Conservation (phyloP, 2,113 vertebrate species). For the Nanorana parkeri region DNA sequence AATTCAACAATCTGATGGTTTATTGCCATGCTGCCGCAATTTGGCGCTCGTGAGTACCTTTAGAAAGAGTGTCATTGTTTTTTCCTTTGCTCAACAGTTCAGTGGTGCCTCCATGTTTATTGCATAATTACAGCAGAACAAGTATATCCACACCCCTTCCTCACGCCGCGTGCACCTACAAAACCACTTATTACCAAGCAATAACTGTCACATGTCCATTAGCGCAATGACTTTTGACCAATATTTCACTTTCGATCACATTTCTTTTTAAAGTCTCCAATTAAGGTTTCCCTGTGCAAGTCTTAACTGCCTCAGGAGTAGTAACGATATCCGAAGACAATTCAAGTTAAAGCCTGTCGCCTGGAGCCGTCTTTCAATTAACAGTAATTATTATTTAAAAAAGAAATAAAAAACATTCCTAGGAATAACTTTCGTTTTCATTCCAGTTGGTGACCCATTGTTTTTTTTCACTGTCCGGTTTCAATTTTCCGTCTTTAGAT, state of each 20-base stretch:
- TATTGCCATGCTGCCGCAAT: too few species aligned
- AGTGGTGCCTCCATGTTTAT: conserved; percentile 30
- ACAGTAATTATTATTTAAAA: background rate
- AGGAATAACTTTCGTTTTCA: conserved; percentile 91
- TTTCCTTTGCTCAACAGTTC: background rate
- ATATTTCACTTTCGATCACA: background rate
- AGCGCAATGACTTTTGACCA: background rate
- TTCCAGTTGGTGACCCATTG: conserved; percentile 94
- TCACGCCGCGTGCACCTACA: background rate
- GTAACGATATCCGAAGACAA: background rate
- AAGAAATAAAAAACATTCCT: conserved; percentile 52
- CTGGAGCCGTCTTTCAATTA: background rate
- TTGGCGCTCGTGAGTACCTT: too few species aligned
- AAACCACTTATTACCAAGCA: background rate
- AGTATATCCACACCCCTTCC: conserved; percentile 25
- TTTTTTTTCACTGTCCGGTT: conserved; percentile 82
- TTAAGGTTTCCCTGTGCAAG: background rate
- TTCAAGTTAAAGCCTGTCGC: background rate
- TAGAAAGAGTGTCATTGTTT: too few species aligned
- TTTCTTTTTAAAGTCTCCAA: background rate
- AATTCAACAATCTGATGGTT: too few species aligned
- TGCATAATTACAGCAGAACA: conserved; percentile 24
- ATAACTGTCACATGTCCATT: background rate
- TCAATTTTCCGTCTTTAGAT: conserved; percentile 77
- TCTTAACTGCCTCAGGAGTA: background rate